These are phyloP conservation scores for Nesidiocoris tenuis DNA, from an alignment of 2,888 invertebrate genomes.

Conservation along the genomic window DNA sequence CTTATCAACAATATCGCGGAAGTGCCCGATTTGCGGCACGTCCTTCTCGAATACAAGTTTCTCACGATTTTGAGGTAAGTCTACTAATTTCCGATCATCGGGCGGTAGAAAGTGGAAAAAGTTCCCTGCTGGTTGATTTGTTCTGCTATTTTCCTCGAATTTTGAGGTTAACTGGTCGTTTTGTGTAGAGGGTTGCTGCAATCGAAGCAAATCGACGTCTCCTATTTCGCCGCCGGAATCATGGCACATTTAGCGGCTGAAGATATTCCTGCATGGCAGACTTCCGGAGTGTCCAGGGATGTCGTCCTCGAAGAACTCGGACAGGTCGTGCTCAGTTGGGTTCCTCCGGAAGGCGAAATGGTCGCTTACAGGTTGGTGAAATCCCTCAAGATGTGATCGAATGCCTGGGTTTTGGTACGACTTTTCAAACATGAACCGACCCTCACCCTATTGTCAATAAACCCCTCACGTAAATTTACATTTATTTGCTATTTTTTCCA, in stretches of 20 bases:
- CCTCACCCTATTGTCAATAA: too few relatives aligned
- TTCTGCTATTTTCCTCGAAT: too few relatives aligned
- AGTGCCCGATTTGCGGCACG: constrained; percentile 60
- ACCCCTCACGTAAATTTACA: too few relatives aligned
- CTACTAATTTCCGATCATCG: too few relatives aligned
- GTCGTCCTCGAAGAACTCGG: constrained; percentile 60
- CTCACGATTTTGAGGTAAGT: constrained; percentile 58
- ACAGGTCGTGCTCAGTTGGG: constrained; percentile 58
- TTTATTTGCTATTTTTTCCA: too few relatives aligned
- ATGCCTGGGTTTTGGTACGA: too few relatives aligned
- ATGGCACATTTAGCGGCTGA: constrained; percentile 94
- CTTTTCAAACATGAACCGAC: too few relatives aligned
- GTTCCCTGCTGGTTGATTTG: too few relatives aligned
- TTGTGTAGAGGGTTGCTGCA: constrained; percentile 58
- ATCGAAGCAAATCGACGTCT: constrained; percentile 74
- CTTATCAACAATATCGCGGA: constrained; percentile 75
- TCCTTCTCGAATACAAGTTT: constrained; percentile 61
- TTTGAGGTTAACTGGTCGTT: too few relatives aligned
- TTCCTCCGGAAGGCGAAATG: constrained; percentile 71
- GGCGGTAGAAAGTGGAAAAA: too few relatives aligned
- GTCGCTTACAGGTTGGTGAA: constrained; percentile 62
- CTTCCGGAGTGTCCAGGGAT: constrained; percentile 58
- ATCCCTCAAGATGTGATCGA: too few relatives aligned
- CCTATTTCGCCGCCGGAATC: constrained; percentile 94
- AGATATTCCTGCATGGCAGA: constrained; percentile 81